Evolutionary conservation across 2,888 invertebrate species (phyloP), one percentile per base, ranked within the genome.

Genomic region (Digitonthophagus gazella): DNA sequence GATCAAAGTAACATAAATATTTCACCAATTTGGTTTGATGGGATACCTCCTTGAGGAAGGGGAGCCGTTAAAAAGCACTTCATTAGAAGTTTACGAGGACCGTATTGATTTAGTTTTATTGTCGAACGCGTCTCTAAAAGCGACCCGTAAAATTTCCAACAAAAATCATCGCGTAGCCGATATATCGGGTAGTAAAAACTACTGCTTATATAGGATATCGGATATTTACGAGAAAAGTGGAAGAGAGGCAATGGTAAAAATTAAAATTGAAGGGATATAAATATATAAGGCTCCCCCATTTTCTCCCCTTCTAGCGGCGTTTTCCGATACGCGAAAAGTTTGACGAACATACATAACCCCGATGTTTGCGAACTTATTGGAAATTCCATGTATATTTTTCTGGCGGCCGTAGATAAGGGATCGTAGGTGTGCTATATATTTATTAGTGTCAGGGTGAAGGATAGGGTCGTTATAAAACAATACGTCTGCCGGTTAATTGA

Each of bases 291-390:
- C 11, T 44, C 28, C 28, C 28, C 28, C 11, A 44, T 44, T 44
- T 44, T 44, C 28, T 44, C 28, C 11, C 28, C 28, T 11, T 5
- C 28, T 44, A 44, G 28, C 8, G 28, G 6, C 8, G 28, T 44
- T 44, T 44, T 6, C 28, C 28, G 28, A 44, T 44, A 44, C 61
- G 6, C 18, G 20, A 19, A 61, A 61, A 61, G 18, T 61, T 61
- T 61, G 61, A 61, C 61, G 20, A 61, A 61, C 61, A 61, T 61
- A 61, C 20, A 61, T 20, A 61, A 4, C 61, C 18, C n/a, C 19
- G 61, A 6, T 67, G 63, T 63, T 67, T 63, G 63, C 67, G 16
- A 63, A 63, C 61, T 63, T 67, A 67, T 67, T 67, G 67, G 55
- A 44, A 64, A 64, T 64, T 64, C 67, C 19, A 19, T 64, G 15